Base-by-base conservation (phyloP, 2,797 vertebrate genomes). In the Anguilla obscura region DNA sequence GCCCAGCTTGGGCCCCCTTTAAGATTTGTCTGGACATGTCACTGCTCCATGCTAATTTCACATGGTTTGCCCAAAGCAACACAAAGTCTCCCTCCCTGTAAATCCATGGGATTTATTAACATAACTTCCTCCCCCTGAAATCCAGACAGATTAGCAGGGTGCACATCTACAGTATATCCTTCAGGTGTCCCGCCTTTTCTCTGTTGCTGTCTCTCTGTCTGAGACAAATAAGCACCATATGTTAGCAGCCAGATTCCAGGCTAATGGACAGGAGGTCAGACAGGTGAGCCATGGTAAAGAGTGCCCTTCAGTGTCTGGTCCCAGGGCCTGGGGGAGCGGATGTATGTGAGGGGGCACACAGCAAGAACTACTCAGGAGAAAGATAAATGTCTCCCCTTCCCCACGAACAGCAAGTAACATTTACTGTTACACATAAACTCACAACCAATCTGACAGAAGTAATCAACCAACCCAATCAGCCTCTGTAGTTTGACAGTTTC, bases 91-190 rank as follows among this genome's bases (percentile, higher is more conserved):
- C 45, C 45, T 50, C 45, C 40, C 7, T 3, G 45, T 50, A 48
- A 82, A 50, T 82, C 79, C 21, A n/a, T 50, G 79, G 21, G 79
- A 82, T 82, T 82, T 82, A 50, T 82, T 50, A 48, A n/a, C 21
- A n/a, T 45, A 24, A 50, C 45, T 21, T 8, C 40, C 36, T 80
- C 36, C 45, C 30, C 45, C 45, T 82, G 18, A n/a, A 82, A 50
- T 82, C 79, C 79, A 82, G 79, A 82, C 79, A 82, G 79, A 48
- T 82, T 50, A 82, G 40, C 79, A 48, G 40, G 79, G 9, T 82
- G 40, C 45, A 50, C 79, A 82, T 48, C 40, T 50, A 10, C 21
- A 50, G 9, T 21, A 82, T 50, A 82, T 82, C 79, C 45, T 50
- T 82, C 40, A 82, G 14, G 79, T 79, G 14, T 80, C 40, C 18